Conservation (phyloP, 2,113 vertebrate species). For the Limanda limanda region DNA sequence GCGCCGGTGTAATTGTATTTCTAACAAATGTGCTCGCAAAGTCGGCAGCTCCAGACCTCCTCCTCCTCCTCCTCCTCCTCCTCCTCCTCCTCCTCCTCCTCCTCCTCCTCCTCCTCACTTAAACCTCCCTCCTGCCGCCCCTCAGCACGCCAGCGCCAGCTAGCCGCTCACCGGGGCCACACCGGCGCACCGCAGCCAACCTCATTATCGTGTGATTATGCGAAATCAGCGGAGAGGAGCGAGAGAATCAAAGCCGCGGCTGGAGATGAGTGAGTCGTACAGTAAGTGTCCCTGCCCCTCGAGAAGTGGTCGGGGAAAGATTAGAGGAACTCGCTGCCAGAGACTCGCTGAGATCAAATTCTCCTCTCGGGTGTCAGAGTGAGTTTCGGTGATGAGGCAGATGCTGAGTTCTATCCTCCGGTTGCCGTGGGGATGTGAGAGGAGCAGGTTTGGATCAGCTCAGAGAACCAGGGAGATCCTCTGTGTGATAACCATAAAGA, state of each 20-base stretch:
- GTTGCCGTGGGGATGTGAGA: constrained; percentile 39
- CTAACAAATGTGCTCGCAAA: constrained; percentile 71
- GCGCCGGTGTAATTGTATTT: constrained; percentile 80
- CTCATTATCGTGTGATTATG: constrained; percentile 77
- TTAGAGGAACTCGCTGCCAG: constrained; percentile 59
- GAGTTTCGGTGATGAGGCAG: constrained; percentile 61
- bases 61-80: no score
- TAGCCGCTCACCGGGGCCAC: constrained; percentile 23
- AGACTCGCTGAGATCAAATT: constrained; percentile 62
- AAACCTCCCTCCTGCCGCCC: constrained; percentile 25
- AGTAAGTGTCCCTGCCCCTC: constrained; percentile 64
- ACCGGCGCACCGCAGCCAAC: constrained; percentile 47
- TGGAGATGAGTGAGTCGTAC: constrained; percentile 73
- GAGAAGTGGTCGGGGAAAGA: constrained; percentile 59
- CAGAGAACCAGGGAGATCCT: constrained; percentile 62
- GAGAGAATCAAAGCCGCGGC: constrained; percentile 71
- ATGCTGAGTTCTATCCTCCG: constrained; percentile 47
- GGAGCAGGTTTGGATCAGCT: constrained; percentile 51
- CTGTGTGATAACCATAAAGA: constrained; percentile 52
- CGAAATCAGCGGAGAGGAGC: constrained; percentile 71
- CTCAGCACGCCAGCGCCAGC: constrained; percentile 24
- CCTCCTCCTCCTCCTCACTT: constrained; percentile 24
- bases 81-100: constrained; percentile 29
- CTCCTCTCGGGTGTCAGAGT: constrained; percentile 60
- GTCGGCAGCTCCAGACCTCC: constrained; percentile 56